phyloP scores from a whole-genome alignment of 1,140 invertebrate species.

The Halesus radiatus region DNA sequence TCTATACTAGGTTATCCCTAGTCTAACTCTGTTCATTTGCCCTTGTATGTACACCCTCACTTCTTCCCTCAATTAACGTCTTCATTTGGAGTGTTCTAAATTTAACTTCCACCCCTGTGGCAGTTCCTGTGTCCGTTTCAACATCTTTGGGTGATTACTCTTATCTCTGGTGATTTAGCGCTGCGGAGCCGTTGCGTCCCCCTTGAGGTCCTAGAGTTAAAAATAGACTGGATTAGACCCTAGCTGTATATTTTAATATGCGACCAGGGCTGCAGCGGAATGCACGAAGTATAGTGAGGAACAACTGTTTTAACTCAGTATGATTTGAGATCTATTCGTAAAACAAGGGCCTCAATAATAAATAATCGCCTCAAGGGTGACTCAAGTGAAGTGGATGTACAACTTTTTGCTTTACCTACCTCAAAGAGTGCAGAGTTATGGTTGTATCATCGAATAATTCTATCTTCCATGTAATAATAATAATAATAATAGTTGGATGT shows the following conservation, averaged over 20 bases:
- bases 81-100: slow-evolving; percentile 1
- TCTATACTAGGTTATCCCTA: too few relatives aligned
- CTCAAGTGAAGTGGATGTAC: too few relatives aligned
- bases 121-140: slow-evolving; percentile 2
- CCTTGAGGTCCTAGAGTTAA: not conserved
- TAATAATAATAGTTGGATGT: too few relatives aligned
- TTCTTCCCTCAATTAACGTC: not conserved
- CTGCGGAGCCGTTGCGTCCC: not conserved
- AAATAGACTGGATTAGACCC: slow-evolving; percentile 9
- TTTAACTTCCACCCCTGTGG: slow-evolving; percentile 2
- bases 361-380: too few relatives aligned
- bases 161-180: slow-evolving; percentile 43
- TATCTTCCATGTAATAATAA: too few relatives aligned
- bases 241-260: too few relatives aligned
- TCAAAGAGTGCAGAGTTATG: too few relatives aligned
- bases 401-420: too few relatives aligned
- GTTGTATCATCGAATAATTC: too few relatives aligned
- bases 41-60: not conserved
- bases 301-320: too few relatives aligned
- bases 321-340: too few relatives aligned
- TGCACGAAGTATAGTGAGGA: not conserved
- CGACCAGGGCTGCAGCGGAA: not conserved
- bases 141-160: slow-evolving; percentile 19
- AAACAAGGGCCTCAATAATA: too few relatives aligned
- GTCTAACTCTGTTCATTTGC: not conserved